Base-by-base conservation (phyloP, 1,140 invertebrate genomes). In the Papilio helenus region DNA sequence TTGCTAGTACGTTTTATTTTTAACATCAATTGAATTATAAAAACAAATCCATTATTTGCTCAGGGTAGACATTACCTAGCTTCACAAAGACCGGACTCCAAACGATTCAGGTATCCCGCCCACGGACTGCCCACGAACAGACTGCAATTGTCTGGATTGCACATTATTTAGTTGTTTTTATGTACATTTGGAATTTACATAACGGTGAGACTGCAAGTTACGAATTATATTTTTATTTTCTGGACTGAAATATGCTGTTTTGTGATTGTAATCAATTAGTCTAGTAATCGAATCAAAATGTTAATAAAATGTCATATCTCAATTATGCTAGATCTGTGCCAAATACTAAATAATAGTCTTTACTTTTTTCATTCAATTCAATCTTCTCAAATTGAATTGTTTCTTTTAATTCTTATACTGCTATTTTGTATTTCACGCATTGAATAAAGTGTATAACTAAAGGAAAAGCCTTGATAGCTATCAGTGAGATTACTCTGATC, bases 381-480 rank as follows among this genome's bases (percentile, higher is more conserved):
- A 16, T 68, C 26, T 68, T 29, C 12, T 16, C 12, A 61, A 61
- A 61, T 61, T 26, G 23, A 23, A 2, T 14, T 61, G 23, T 26
- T 20, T 3, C 10, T 26, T 26, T 26, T 26, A 12, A 18, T 58
- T 12, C 16, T 29, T 29, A 68, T 18, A 65, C 12, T 14, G n/a
- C 20, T 55, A 7, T 10, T 61, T 61, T 23, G 20, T 23, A 29
- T 16, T 26, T 61, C 7, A 65, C 26, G 2, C 12, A 29, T 68
- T 68, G 61, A 34, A 26, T 68, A 26, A 29, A 29, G 14, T 26
- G 14, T 18, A 29, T 68, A 68, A 68, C 61, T 34, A 68, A 29
- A 68, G 61, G 61, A 68, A 68, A 68, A 34, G 12, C 61, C 61
- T 68, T 68, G 61, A 68, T 16, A 68, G 23, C 61, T 68, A 68